Percentiles rank a stretch among this genome's conserved stretches.
Conservation (phyloP, 2,113 vertebrate genomes). For the Cairina moschata region DNA sequence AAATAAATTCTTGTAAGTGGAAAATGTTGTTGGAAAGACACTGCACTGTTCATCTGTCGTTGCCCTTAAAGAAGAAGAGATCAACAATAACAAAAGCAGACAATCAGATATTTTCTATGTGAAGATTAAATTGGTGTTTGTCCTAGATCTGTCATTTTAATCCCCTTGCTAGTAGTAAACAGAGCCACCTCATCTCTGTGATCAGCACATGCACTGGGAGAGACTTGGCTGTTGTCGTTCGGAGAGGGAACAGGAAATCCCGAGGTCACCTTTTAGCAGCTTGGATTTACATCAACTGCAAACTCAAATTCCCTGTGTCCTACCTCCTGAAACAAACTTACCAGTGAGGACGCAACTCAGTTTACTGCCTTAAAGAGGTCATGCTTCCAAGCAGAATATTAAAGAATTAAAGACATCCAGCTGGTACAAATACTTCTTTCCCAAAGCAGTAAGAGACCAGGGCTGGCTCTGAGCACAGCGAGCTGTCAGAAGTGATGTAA, state of each 20-base stretch:
- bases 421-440: conserved; percentile 31
- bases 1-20: background rate
- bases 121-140: conserved; percentile 6
- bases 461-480: conserved; percentile 7
- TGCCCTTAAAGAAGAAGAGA: background rate
- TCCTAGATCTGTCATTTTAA: conserved; percentile 2
- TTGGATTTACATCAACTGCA: background rate
- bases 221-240: background rate
- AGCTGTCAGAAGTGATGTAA: conserved; percentile 45
- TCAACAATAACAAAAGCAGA: background rate
- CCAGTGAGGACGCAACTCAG: background rate
- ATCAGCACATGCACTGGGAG: background rate
- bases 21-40: background rate
- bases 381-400: background rate
- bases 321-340: background rate
- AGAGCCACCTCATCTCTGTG: background rate
- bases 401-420: conserved; percentile 41
- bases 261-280: background rate
- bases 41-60: background rate
- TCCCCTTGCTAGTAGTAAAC: background rate
- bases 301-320: background rate
- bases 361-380: background rate
- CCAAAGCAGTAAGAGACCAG: background rate
- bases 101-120: background rate
- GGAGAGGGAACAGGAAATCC: background rate